Conservation (phyloP, 2,888 invertebrate species). For the Drosophila cognata region DNA sequence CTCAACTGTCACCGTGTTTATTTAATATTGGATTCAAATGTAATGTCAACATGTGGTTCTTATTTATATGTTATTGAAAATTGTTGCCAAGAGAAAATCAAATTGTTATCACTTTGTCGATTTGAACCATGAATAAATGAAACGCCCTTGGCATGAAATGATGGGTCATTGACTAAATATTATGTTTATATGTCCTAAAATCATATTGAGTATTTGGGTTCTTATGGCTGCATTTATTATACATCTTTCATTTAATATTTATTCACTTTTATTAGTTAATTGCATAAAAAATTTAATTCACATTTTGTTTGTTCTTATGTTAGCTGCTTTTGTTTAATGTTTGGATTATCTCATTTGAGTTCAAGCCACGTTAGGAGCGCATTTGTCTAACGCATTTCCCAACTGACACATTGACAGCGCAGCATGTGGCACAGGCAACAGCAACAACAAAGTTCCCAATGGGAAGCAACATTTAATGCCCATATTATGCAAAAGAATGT, state of each 20-base stretch:
- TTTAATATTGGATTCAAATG: conserved; percentile 42
- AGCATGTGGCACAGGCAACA: conserved; percentile 30
- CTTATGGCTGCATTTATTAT: background rate
- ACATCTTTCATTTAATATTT: background rate
- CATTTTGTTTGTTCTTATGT: background rate
- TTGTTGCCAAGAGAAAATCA: background rate
- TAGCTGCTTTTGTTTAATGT: background rate
- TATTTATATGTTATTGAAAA: conserved; percentile 34
- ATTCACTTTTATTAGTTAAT: background rate
- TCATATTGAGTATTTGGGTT: background rate
- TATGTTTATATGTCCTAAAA: background rate
- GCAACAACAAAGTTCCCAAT: conserved; percentile 6
- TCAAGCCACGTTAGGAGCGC: conserved; percentile 20
- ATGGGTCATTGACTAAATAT: background rate
- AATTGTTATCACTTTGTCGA: background rate
- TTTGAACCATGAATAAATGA: conserved; percentile 4
- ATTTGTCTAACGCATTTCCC: conserved; percentile 31
- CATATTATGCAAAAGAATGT: conserved; percentile 9
- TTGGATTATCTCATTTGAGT: background rate
- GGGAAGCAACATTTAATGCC: background rate
- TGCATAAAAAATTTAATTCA: background rate
- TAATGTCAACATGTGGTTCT: conserved; percentile 35
- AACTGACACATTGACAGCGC: conserved; percentile 37
- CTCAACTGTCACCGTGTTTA: conserved; percentile 3
- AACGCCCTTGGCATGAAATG: background rate